Evolutionary conservation across 2,113 vertebrate species (phyloP), one percentile per base, ranked within the genome.

Genomic region (Fulmarus glacialis): DNA sequence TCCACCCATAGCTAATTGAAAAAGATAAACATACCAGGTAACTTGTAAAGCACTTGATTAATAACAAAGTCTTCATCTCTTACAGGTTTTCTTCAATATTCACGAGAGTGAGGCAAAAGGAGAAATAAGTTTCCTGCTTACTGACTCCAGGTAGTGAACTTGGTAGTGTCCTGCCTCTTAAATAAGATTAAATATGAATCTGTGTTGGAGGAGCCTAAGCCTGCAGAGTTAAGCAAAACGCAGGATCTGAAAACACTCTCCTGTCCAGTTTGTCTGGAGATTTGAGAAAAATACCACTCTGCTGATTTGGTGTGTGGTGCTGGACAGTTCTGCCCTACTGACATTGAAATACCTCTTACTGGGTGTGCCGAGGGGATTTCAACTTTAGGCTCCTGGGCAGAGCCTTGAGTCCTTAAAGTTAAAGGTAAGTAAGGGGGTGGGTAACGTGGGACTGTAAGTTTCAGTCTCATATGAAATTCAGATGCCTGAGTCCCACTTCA

Each of bases 301-400:
- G 3, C 4, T 55, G 14, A 21, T 73, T 67, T 47, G 29, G 14
- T 79, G 21, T 30, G 82, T 77, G n/a, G 6, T 55, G n/a, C 13
- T 55, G 26, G 6, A 4, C 29, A 34, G 32, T 45, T 86, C 43
- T 58, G 34, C 29, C 14, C 29, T 50, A 11, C 24, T 63, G 29
- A 47, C 6, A 17, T 0, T 47, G 43, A 53, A 82, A 42, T 24
- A 53, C 4, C 8, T 78, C 40, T 26, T 36, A 42, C 11, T 0
- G 0, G 11, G 19, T 59, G 8, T 32, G n/a, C 8, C 38, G 29
- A 60, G 19, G 6, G 6, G 15, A 62, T 34, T 43, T 58, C 23
- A 67, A 0, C 15, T 60, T 60, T 4, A n/a, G 22, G 19, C 8
- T 80, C 3, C 14, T 24, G 27, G 50, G 12, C 5, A 40, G 5